These are phyloP conservation scores for Chloroceryle amazona DNA, from an alignment of 2,797 vertebrate species.

Conservation along the genomic window DNA sequence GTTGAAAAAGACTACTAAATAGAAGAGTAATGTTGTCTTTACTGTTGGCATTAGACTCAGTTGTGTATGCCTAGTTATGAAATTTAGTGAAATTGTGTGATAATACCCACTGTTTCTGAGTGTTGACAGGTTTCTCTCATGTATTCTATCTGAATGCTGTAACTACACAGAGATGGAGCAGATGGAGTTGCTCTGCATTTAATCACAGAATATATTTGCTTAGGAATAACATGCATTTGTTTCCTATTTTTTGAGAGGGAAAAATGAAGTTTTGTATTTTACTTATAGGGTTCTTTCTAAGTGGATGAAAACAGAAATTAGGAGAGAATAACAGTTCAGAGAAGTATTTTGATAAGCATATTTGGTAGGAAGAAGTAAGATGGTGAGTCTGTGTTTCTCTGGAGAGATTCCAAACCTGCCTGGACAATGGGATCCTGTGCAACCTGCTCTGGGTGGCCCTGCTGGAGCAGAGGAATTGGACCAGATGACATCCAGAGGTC, in stretches of 20 bases:
- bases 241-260: not conserved
- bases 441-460: too few species aligned
- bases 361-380: not conserved
- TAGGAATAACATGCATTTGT: not conserved
- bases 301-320: not conserved
- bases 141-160: not conserved
- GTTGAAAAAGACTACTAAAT: not conserved
- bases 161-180: not conserved
- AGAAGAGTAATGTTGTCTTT: not conserved
- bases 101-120: not conserved
- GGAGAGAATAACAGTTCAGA: not conserved
- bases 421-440: too few species aligned
- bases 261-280: not conserved
- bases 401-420: too few species aligned
- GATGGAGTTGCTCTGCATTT: conserved; percentile 7
- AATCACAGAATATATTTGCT: not conserved
- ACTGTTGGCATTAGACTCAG: not conserved
- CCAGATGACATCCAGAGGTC: too few species aligned
- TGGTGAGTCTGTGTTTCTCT: not conserved
- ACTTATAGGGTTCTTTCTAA: not conserved
- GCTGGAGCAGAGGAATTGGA: too few species aligned
- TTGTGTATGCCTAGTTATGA: not conserved
- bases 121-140: not conserved
- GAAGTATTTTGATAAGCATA: not conserved
- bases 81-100: not conserved